Conservation (phyloP, 2,888 invertebrate genomes). For the Acanthoscelides obtectus region DNA sequence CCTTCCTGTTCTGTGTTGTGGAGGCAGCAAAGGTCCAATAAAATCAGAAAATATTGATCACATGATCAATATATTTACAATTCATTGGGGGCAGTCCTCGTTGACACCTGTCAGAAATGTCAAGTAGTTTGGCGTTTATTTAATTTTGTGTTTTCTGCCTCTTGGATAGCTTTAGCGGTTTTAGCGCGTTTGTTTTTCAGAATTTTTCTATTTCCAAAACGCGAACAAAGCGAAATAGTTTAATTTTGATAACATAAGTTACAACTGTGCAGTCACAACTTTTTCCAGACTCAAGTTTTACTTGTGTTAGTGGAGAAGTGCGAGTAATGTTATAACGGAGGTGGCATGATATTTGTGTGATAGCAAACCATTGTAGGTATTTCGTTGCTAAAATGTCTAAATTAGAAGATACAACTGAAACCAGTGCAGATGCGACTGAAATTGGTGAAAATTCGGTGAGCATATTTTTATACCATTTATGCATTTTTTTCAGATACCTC, state of each 20-base stretch:
- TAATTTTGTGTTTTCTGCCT: not conserved
- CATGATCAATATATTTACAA: not conserved
- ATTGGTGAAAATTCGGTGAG: constrained; percentile 46
- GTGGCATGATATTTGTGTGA: not conserved
- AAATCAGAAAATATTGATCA: not conserved
- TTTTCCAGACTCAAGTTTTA: not conserved
- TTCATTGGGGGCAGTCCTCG: not conserved
- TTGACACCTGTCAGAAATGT: not conserved
- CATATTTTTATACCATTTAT: not conserved
- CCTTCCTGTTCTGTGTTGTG: not conserved
- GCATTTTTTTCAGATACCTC: not conserved
- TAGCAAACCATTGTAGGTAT: not conserved
- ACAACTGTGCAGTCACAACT: not conserved
- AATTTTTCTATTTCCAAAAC: not conserved
- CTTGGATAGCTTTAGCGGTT: not conserved
- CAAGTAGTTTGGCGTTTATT: not conserved
- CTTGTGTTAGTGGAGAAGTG: not conserved
- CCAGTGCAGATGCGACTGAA: constrained; percentile 39
- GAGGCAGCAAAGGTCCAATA: not conserved
- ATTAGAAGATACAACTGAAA: constrained; percentile 26
- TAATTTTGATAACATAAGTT: not conserved
- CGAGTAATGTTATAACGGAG: not conserved
- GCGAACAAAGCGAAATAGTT: not conserved
- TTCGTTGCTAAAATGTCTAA: constrained; percentile 11
- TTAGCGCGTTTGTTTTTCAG: not conserved